Percentiles rank a stretch among this genome's conserved stretches.
These are phyloP conservation scores for Sterrhoptilus dennistouni DNA, from an alignment of 2,113 vertebrate genomes.

Conservation along the genomic window DNA sequence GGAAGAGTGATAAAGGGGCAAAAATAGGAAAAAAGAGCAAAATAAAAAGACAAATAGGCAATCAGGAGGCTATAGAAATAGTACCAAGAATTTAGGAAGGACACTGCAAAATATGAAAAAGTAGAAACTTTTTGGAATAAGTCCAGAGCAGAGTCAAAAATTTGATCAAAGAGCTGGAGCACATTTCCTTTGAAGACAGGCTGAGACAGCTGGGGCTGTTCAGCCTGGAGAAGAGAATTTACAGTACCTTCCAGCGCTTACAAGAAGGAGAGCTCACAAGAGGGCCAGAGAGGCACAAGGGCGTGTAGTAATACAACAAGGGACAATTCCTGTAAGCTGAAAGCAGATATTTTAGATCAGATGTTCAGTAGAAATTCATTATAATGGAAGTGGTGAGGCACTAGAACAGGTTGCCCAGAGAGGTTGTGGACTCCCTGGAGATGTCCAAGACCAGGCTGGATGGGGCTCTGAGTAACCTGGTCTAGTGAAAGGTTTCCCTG, in stretches of 20 bases:
- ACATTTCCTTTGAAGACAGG: not conserved
- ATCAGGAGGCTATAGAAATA: not conserved
- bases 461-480: not conserved
- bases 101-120: not conserved
- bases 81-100: not conserved
- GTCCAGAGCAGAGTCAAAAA: not conserved
- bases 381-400: not conserved
- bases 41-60: not conserved
- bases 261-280: not conserved
- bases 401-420: not conserved
- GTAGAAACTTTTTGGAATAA: not conserved
- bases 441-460: not conserved
- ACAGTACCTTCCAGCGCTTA: not conserved
- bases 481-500: not conserved
- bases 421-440: not conserved
- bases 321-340: not conserved
- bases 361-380: not conserved
- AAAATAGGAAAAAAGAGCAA: not conserved
- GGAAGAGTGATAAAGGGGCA: not conserved
- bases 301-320: accelerated
- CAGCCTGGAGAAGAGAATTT: not conserved
- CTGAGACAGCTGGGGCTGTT: not conserved
- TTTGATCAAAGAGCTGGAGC: not conserved
- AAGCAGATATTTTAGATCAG: not conserved
- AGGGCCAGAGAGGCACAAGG: not conserved